These are phyloP conservation scores for Anguilla japonica DNA, from an alignment of 2,113 vertebrate species.

Conservation along the genomic window DNA sequence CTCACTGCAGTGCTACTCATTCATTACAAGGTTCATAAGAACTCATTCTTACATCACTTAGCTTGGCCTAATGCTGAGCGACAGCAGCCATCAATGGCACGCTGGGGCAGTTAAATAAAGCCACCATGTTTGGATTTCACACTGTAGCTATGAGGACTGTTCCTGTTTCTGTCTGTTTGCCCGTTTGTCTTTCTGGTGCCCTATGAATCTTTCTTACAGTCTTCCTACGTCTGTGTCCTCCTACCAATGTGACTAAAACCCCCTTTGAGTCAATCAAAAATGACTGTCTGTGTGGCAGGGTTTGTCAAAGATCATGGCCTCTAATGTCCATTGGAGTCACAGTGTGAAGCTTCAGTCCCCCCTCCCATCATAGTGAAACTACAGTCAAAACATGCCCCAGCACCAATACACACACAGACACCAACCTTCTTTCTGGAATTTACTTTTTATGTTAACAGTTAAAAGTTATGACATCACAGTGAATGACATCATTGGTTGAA, in stretches of 20 bases:
- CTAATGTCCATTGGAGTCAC: neutral
- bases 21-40: too few species aligned
- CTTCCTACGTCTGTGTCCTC: too few species aligned
- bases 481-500: neutral
- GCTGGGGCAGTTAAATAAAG: neutral
- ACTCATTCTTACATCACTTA: too few species aligned
- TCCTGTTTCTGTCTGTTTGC: neutral
- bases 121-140: neutral
- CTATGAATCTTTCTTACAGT: neutral
- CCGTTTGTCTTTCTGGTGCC: neutral
- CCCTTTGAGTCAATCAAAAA: neutral
- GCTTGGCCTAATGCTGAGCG: too few species aligned
- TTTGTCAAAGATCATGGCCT: neutral
- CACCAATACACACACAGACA: neutral
- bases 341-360: neutral
- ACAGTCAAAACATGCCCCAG: neutral
- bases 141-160: neutral
- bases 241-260: neutral
- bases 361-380: slow-evolving; percentile 6
- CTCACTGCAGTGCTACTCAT: too few species aligned
- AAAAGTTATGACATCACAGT: neutral
- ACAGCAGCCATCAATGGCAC: neutral
- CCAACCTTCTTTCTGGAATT: neutral
- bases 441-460: neutral
- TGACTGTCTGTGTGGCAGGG: neutral